Conservation (phyloP, 2,888 invertebrate species). For the Brachyptera risi region DNA sequence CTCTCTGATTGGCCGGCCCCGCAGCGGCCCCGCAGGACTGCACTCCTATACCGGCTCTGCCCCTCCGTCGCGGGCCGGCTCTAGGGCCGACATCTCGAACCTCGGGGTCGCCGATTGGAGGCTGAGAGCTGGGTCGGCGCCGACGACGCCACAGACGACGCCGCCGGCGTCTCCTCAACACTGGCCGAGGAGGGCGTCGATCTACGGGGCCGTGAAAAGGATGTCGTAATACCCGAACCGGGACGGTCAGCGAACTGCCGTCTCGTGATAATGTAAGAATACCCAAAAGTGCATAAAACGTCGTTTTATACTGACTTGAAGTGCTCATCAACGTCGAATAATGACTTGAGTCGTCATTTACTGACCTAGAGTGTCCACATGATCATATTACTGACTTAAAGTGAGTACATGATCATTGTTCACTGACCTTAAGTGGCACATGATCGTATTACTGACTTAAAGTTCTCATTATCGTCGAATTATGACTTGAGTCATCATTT, state of each 20-base stretch:
- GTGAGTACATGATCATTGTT: too few species aligned
- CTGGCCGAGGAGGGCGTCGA: slow-evolving; percentile 44
- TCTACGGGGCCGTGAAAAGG: slow-evolving; percentile 15
- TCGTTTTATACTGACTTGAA: too few species aligned
- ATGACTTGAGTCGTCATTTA: too few species aligned
- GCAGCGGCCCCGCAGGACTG: slow-evolving; percentile 75
- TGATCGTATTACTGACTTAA: too few species aligned
- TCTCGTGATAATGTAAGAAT: slow-evolving; percentile 1
- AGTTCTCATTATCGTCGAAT: too few species aligned
- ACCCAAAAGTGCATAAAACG: too few species aligned
- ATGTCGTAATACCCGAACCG: slow-evolving; percentile 13
- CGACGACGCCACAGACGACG: slow-evolving; percentile 66
- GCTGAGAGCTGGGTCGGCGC: slow-evolving; percentile 58
- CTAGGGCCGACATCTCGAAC: slow-evolving; percentile 34
- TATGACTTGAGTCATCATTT: too few species aligned
- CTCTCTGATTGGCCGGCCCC: slow-evolving; percentile 54
- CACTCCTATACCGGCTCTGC: slow-evolving; percentile 64
- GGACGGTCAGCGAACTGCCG: background rate
- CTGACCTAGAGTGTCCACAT: too few species aligned
- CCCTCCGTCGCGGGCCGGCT: slow-evolving; percentile 37
- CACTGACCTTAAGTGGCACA: too few species aligned
- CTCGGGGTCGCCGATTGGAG: slow-evolving; percentile 43
- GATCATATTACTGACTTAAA: too few species aligned
- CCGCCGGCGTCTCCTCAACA: slow-evolving; percentile 73
- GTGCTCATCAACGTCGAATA: too few species aligned